A percentile compares a stretch with the other conserved stretches of the same genome.
These are phyloP conservation scores for Drosophila basisetae DNA, from an alignment of 2,888 invertebrate genomes.

Conservation along the genomic window DNA sequence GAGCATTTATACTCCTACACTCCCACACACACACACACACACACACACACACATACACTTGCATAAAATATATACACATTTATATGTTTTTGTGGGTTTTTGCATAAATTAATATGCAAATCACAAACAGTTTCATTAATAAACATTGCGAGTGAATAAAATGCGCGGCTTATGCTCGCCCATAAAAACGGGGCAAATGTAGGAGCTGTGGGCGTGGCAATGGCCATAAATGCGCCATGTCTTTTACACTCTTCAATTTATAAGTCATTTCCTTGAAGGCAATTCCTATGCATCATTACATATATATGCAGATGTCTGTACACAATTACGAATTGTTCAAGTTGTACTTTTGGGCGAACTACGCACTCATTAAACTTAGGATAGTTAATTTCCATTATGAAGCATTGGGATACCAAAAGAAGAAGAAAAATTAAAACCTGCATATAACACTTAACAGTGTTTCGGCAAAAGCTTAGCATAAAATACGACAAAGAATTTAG, in stretches of 20 bases:
- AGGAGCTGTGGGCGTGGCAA: conserved; percentile 10
- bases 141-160: conserved; percentile 79
- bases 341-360: background rate
- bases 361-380: background rate
- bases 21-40: background rate
- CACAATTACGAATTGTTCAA: conserved; percentile 48
- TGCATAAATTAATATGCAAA: conserved; percentile 83
- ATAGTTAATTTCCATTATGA: background rate
- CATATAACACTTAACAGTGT: background rate
- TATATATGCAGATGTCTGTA: conserved; percentile 44
- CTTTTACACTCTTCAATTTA: conserved; percentile 41
- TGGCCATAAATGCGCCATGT: conserved; percentile 53
- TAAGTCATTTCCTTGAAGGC: conserved; percentile 61
- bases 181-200: conserved; percentile 59
- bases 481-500: background rate
- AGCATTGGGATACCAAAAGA: background rate
- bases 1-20: conserved; percentile 20
- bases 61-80: conserved; percentile 19
- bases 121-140: conserved; percentile 83
- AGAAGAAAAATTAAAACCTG: background rate
- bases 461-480: background rate
- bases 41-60: conserved; percentile 28
- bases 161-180: conserved; percentile 72
- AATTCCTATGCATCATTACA: conserved; percentile 60
- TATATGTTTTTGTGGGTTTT: conserved; percentile 64